phyloP scores from a whole-genome alignment of 2,888 invertebrate genomes.

The Epistrophe grossulariae region DNA sequence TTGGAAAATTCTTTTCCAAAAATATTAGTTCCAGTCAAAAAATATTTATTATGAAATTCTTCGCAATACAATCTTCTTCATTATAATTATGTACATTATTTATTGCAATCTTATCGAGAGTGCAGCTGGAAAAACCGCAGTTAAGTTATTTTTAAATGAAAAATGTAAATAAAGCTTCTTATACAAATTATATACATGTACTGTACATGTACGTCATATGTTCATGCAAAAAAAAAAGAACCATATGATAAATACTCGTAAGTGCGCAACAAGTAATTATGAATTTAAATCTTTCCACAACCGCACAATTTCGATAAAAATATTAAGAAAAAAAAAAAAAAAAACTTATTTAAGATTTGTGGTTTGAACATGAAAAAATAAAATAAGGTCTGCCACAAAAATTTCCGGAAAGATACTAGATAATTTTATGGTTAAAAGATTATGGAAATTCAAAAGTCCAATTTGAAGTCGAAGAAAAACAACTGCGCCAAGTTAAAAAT shows the following conservation, averaged over 20 bases:
- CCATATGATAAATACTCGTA: neutral
- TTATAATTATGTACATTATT: neutral
- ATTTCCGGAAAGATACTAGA: neutral
- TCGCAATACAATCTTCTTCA: neutral
- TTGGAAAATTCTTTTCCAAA: no score
- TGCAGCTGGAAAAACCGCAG: neutral
- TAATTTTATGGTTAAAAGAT: slow-evolving; percentile 1
- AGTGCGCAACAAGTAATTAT: neutral
- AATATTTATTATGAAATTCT: neutral
- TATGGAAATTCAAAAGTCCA: neutral
- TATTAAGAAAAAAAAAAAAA: no score
- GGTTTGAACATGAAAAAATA: neutral
- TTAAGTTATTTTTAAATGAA: neutral
- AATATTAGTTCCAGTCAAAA: neutral
- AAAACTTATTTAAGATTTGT: neutral
- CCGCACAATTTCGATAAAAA: neutral
- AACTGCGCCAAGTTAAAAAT: neutral
- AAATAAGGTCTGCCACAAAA: slow-evolving; percentile 6
- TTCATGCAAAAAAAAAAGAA: neutral
- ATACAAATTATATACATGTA: neutral
- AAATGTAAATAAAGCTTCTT: neutral
- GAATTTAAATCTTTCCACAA: neutral
- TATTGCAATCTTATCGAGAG: neutral
- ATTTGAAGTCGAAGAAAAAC: neutral
- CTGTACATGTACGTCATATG: neutral